phyloP scores from a whole-genome alignment of 2,113 vertebrate species.

The Chlorodrepanis virens region DNA sequence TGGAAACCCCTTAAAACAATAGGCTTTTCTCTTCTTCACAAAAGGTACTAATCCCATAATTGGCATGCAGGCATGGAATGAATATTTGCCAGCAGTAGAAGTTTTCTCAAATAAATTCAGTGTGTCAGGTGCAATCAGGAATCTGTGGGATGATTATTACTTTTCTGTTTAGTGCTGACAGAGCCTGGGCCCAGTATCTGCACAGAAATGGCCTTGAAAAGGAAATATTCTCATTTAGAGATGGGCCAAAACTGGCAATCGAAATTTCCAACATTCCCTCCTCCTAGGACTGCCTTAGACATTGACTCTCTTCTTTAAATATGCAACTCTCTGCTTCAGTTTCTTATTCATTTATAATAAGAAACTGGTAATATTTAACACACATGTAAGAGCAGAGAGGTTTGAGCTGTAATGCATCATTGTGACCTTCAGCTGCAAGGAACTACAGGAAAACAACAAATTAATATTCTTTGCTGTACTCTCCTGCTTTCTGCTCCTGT shows the following conservation, averaged over 20 bases:
- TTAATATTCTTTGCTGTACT: conserved; percentile 24
- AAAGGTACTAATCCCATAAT: conserved; percentile 11
- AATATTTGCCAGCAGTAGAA: neutral
- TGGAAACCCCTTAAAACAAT: conserved; percentile 14
- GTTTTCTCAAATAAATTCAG: conserved; percentile 27
- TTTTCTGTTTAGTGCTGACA: neutral
- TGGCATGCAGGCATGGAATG: neutral
- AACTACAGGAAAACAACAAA: neutral
- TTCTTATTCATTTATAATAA: conserved; percentile 12
- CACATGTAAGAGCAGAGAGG: neutral
- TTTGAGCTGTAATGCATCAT: neutral
- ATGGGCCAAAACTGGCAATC: neutral
- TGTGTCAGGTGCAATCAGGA: neutral
- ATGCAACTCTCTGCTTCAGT: neutral
- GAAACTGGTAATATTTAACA: conserved; percentile 28
- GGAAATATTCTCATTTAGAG: neutral
- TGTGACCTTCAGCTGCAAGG: conserved; percentile 40
- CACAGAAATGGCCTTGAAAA: neutral
- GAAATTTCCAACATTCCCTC: neutral
- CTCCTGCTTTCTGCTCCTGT: neutral
- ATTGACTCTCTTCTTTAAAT: neutral
- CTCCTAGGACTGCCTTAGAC: neutral
- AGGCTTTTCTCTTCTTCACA: neutral
- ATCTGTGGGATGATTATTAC: conserved; percentile 1
- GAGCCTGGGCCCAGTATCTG: neutral